Base-by-base conservation (phyloP, 2,797 vertebrate species). In the Orientallactaga sibirica region DNA sequence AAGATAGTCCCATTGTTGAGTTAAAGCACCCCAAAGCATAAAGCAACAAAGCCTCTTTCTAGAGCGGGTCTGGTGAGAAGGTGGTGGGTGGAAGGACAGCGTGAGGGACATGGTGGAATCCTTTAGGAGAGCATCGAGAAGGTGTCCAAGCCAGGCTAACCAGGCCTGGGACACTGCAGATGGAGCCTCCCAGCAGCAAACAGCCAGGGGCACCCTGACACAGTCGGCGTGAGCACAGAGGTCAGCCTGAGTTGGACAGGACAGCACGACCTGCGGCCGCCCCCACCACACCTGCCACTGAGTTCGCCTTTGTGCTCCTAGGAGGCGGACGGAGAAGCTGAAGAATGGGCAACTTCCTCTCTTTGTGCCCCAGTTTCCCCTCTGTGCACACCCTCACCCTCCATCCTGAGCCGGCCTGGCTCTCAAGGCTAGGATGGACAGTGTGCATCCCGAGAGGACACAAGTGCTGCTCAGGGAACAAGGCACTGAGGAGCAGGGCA, bases 271-370 rank as follows among this genome's bases (percentile, higher is more conserved):
- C 58, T 2, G 11, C 55, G 66, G 7, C n/a, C 6, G 0, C 68
- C 85, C 48, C 75, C 79, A 43, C n/a, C 27, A 37, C 67, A 33
- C 75, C 74, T 81, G 81, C 66, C 90, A 62, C 41, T 0, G 11
- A 62, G 67, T 78, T 33, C 89, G 92, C 75, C 48, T 86, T 94
- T 94, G 81, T 91, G 70, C 83, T 77, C 15, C 52, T 16, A 78
- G n/a, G 67, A 73, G 92, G 52, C 67, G 7, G 8, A 82, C 52
- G 85, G 84, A 80, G 77, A 77, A 37, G 29, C 70, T 11, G n/a
- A 62, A 92, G 92, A 88, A 85, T 64, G 91, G 79, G n/a, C 12
- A 0, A 64, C 48, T 93, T 92, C 95, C 92, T 90, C 41, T 93
- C 55, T 95, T 58, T 79, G 82, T 86, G 92, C 70, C 91, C 79